Base-by-base conservation (phyloP, 2,113 vertebrate genomes). In the Mormoops blainvillei region DNA sequence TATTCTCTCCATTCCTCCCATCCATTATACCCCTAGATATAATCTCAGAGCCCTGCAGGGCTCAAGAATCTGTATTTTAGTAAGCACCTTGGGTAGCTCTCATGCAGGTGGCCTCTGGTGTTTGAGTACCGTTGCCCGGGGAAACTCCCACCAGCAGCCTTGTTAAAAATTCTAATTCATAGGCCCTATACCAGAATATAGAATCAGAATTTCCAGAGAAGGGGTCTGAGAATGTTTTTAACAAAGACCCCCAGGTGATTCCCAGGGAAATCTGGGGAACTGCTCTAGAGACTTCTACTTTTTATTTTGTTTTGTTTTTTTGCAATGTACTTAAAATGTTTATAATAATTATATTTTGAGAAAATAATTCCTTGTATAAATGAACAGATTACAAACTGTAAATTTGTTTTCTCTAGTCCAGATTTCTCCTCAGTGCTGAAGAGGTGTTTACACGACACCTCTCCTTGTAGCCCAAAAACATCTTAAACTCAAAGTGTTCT, bases 331-430 rank as follows among this genome's bases (percentile, higher is more conserved):
- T 83, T 43, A 41, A 94, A 95, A 85, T 38, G 77, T 65, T 95
- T 95, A 81, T 13, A 81, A 61, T 78, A 89, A 95, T 52, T 80
- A 24, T 18, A 65, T 88, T 97, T 85, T 73, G 43, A 94, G 80
- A 97, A 92, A 89, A 48, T 77, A 70, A 71, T 31, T 56, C 7
- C 41, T 65, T 83, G 70, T 48, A 52, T 73, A 80, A 89, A 83
- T 92, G 41, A 45, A 87, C 22, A 81, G 24, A 89, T 73, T 84
- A 86, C 26, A 93, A 95, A 63, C 18, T 45, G 0, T 70, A 88
- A 65, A 26, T 43, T 33, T 70, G 58, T 86, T 86, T 65, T 65
- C 52, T 89, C 12, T 52, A 43, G 52, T 33, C 10, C 26, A 89
- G 45, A 88, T 41, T 90, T 87, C 87, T 80, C 58, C 76, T 70